Conservation (phyloP, 2,888 invertebrate genomes). For the Tiliacea aurago region DNA sequence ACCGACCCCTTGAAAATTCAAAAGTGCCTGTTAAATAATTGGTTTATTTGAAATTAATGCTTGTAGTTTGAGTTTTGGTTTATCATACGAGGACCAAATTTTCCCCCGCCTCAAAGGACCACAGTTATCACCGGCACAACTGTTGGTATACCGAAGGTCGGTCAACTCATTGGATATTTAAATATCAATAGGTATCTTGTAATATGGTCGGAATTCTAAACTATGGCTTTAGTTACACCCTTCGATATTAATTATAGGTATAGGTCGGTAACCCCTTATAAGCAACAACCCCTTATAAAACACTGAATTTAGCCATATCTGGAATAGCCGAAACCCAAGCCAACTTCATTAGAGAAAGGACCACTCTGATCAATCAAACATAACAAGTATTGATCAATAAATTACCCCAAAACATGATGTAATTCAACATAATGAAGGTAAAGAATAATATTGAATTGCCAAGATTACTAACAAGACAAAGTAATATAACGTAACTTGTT, state of each 20-base stretch:
- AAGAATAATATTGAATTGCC: neutral
- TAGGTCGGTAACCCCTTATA: neutral
- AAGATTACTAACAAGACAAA: neutral
- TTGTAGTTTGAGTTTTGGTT: neutral
- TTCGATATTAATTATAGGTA: neutral
- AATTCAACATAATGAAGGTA: conserved; percentile 9
- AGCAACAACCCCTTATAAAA: too few relatives aligned
- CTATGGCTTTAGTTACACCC: neutral
- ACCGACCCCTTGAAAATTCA: too few relatives aligned
- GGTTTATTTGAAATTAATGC: too few relatives aligned
- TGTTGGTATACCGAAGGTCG: neutral
- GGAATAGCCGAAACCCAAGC: neutral
- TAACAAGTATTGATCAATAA: conserved; percentile 9
- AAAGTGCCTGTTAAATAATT: too few relatives aligned
- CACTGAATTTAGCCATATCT: neutral
- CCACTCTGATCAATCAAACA: conserved; percentile 4
- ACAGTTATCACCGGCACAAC: neutral
- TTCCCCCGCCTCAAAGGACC: neutral
- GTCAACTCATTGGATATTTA: neutral
- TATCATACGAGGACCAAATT: neutral
- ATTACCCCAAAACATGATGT: conserved; percentile 8
- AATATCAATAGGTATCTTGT: neutral
- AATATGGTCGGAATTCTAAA: neutral
- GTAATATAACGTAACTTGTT: conserved; percentile 12
- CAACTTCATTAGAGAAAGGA: neutral